Conservation (phyloP, 2,888 invertebrate species). For the Ctenicera cuprea region DNA sequence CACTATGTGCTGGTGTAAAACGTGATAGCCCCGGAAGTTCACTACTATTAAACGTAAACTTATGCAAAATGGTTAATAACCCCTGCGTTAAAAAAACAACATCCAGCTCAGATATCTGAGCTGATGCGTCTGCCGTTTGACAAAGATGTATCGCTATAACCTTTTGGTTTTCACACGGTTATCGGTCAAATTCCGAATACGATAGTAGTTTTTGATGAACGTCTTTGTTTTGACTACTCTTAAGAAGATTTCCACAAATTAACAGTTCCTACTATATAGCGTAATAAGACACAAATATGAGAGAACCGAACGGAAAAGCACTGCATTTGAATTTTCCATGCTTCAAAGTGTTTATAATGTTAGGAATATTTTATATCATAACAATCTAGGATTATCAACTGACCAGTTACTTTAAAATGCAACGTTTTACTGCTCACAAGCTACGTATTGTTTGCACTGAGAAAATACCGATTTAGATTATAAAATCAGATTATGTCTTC, state of each 20-base stretch:
- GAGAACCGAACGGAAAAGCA: too few species aligned
- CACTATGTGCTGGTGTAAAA: neutral
- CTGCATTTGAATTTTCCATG: too few species aligned
- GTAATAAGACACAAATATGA: too few species aligned
- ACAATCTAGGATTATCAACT: too few species aligned
- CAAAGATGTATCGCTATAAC: neutral
- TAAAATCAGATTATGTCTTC: too few species aligned
- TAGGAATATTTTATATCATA: too few species aligned
- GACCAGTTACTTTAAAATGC: too few species aligned
- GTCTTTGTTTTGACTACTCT: conserved; percentile 17
- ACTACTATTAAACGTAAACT: conserved; percentile 28
- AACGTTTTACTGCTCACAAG: too few species aligned
- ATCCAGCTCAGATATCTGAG: conserved; percentile 17
- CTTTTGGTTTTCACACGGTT: conserved; percentile 35
- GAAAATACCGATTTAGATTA: too few species aligned
- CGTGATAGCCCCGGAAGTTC: conserved; percentile 34
- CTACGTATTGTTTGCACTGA: too few species aligned
- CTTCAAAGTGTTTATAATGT: too few species aligned
- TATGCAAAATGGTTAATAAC: conserved; percentile 30
- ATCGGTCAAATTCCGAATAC: conserved; percentile 23
- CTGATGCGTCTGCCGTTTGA: conserved; percentile 20
- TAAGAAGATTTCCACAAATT: neutral
- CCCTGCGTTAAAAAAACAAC: conserved; percentile 13
- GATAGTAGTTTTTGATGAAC: conserved; percentile 13
- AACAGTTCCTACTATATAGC: neutral